Evolutionary conservation across 2,113 vertebrate species (phyloP), one percentile per base, ranked within the genome.

Genomic region (Apteryx mantelli): DNA sequence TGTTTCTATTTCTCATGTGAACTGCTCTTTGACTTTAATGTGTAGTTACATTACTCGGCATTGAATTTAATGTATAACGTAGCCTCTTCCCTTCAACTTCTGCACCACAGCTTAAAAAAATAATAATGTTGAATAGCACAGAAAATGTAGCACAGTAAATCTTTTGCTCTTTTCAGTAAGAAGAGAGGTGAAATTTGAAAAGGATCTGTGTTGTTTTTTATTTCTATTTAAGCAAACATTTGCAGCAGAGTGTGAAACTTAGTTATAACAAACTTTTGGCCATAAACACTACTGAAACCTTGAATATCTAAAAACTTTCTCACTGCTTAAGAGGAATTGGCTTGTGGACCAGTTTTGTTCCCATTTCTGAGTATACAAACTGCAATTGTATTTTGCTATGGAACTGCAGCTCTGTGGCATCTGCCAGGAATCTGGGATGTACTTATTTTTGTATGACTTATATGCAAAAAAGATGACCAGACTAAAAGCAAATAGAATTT

Each of bases 1-100:
- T 94, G 88, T 94, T 97, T 96, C 95, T 96, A 5, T 96, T 96
- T 95, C 89, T 96, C 92, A 52, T 94, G 66, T 94, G 90, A 96
- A 84, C 89, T 97, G 86, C 74, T 92, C 86, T 96, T 97, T 97
- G 96, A 96, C 95, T 93, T 93, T 93, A 95, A 82, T 94, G 77
- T 97, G 89, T 85, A 93, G 85, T 94, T 97, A 94, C 93, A 93
- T 92, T 96, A 80, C 79, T 97, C 3, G 17, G 90, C 93, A 82
- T 90, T 96, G 87, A 92, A 93, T 89, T 95, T 93, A 97, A 94
- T 96, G 58, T 94, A 85, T 92, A 91, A 91, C 71, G 88, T 95
- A 96, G 95, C 82, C 84, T 95, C 86, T 77, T 95, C 55, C 64
- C 85, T 94, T 95, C 89, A 83, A 42, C 64, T 92, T 95, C 38